These are phyloP conservation scores for Cnemophilus loriae DNA, from an alignment of 2,113 vertebrate genomes.

Conservation along the genomic window DNA sequence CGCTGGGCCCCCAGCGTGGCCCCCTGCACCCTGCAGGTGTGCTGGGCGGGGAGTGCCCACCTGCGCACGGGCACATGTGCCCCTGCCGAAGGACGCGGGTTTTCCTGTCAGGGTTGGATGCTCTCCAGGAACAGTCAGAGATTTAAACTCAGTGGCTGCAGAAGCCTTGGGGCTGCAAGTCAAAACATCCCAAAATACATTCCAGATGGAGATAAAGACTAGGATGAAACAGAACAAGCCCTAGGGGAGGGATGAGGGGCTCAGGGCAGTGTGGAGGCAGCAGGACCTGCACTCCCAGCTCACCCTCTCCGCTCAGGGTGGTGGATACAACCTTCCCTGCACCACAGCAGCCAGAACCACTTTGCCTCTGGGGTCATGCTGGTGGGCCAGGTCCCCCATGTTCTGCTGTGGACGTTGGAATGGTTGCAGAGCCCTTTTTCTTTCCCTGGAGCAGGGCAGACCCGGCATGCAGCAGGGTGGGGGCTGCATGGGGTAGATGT, in stretches of 20 bases:
- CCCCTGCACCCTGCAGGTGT: background rate
- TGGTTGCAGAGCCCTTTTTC: background rate
- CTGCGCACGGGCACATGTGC: rapidly evolving
- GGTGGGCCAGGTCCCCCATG: background rate
- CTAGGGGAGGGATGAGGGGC: background rate
- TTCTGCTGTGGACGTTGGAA: background rate
- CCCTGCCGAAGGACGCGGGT: background rate
- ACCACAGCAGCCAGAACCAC: background rate
- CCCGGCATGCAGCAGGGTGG: rapidly evolving
- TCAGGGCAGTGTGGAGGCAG: background rate
- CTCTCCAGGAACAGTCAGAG: background rate
- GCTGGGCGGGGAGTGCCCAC: rapidly evolving
- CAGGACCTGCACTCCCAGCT: background rate
- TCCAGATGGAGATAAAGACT: background rate
- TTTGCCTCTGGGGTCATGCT: background rate
- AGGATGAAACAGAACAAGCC: background rate
- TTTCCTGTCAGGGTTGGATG: background rate
- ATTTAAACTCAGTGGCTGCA: background rate
- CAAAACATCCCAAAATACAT: background rate
- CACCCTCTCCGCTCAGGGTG: rapidly evolving
- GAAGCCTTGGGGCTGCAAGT: background rate
- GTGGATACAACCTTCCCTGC: background rate
- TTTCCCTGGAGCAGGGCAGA: background rate
- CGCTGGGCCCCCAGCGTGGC: rapidly evolving
- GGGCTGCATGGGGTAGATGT: rapidly evolving